Evolutionary conservation across 2,113 vertebrate species (phyloP), one percentile per base, ranked within the genome.

Genomic region (Percina caprodes): DNA sequence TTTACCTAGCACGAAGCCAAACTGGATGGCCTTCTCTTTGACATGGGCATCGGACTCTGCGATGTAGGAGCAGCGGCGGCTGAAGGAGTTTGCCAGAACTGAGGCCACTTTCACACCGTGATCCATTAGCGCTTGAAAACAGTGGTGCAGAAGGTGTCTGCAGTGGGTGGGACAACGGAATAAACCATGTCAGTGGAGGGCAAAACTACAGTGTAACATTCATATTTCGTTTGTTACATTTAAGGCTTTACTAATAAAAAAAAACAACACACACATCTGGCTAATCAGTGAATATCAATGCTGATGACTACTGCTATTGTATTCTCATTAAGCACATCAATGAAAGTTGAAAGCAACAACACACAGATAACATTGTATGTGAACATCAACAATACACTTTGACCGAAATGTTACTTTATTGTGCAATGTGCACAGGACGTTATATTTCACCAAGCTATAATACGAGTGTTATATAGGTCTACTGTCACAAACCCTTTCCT

Each of bases 81-180:
- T 99, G 94, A 99, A 99, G 45, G 98, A 99, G 90, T 97, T 99
- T 42, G 98, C 98, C 92, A 99, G 89, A 16, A 99, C 98, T 14
- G 98, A 99, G 77, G 98, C 97, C 69, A 99, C 98, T 92, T 99
- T 99, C 65, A 99, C 98, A 52, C 98, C 98, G 51, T 99, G 98
- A 92, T 99, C 98, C 98, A 99, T 99, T 80, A 99, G 89, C 62
- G 98, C 98, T 92, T 99, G 98, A 90, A 99, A 99, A 87, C 98
- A 99, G 94, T 99, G 98, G 93, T 99, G 98, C 88, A 99, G 96
- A 62, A 99, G 96, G 91, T 99, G 98, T 83, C 98, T 99, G 91
- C 33, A 92, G 82, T 8, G 86, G 81, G 51, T 16, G 45, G 83
- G 84, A 85, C 60, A 68, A 58, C 39, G 12, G 16, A 59, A 26